A percentile compares a stretch with the other conserved stretches of the same genome.
Evolutionary conservation across 30 jellyfish, hydroid and myxozoan genomes (phyloP).

Genomic region (Cassiopea andromeda): DNA sequence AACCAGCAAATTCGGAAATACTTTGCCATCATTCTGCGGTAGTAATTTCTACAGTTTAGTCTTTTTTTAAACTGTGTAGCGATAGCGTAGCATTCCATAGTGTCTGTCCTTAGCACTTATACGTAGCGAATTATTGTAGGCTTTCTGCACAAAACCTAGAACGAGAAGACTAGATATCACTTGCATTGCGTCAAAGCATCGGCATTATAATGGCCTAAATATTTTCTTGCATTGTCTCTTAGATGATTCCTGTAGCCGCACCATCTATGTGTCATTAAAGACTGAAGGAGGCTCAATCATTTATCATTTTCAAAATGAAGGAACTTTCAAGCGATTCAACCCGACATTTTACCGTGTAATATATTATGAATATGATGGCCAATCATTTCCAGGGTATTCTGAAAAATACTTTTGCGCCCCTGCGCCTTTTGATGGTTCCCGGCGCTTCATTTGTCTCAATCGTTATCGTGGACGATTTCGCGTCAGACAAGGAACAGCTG

Average conservation of each 20-base stretch:
- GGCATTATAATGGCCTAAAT: neutral
- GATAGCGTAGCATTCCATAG: too few species aligned
- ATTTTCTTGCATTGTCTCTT: neutral
- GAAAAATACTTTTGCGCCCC: slow-evolving; percentile 54
- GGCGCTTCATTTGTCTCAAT: slow-evolving; percentile 63
- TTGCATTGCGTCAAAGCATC: neutral
- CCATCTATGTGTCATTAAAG: slow-evolving; percentile 11
- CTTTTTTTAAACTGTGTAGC: too few species aligned
- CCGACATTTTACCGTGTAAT: slow-evolving; percentile 53
- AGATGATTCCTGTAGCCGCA: slow-evolving; percentile 39
- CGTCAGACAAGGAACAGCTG: neutral
- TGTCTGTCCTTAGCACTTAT: too few species aligned
- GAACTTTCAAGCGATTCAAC: slow-evolving; percentile 6
- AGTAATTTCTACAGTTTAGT: too few species aligned
- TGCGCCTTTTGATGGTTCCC: slow-evolving; percentile 31
- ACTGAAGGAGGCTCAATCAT: slow-evolving; percentile 4
- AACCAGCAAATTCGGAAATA: too few species aligned
- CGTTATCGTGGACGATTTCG: slow-evolving; percentile 63
- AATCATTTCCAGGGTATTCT: slow-evolving; percentile 38
- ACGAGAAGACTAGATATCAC: too few species aligned
- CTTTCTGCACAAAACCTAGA: too few species aligned
- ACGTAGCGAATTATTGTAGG: too few species aligned
- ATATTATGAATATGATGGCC: slow-evolving; percentile 13
- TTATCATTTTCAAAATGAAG: slow-evolving; percentile 37
- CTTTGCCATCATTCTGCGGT: too few species aligned